Evolutionary conservation across 1,140 invertebrate species (phyloP).

Genomic region (Megalopta genalis): DNA sequence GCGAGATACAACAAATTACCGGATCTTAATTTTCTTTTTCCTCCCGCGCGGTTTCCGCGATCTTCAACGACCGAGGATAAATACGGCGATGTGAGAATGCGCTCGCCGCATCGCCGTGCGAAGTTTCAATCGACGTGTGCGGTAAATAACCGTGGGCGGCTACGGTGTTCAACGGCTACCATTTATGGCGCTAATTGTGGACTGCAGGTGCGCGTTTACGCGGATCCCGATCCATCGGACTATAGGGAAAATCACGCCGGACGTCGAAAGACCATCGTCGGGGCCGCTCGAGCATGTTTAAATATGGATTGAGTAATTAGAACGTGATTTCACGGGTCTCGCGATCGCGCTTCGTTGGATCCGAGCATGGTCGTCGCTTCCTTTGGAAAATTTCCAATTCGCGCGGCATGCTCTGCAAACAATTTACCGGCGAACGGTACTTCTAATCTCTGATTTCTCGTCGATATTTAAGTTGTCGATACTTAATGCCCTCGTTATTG

Average conservation of each 20-base stretch:
- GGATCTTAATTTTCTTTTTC: conserved; percentile 49
- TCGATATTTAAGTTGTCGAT: too few relatives aligned
- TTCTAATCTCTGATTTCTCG: too few relatives aligned
- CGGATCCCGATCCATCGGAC: background rate
- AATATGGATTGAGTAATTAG: background rate
- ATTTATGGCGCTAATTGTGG: background rate
- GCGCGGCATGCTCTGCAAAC: too few relatives aligned
- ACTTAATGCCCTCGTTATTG: too few relatives aligned
- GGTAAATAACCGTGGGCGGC: background rate
- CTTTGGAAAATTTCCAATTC: too few relatives aligned
- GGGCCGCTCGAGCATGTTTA: background rate
- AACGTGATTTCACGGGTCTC: background rate
- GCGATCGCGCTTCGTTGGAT: too few relatives aligned
- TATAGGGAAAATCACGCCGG: background rate
- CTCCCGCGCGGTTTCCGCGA: conserved; percentile 27
- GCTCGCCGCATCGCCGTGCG: background rate
- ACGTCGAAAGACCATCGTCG: too few relatives aligned
- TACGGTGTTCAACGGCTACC: background rate
- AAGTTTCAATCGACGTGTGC: conserved; percentile 5
- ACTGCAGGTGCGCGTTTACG: background rate
- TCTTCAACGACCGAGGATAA: background rate
- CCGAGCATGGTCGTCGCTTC: too few relatives aligned
- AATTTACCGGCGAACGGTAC: too few relatives aligned
- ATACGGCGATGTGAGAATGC: conserved; percentile 14
- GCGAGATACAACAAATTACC: conserved; percentile 44